These are phyloP conservation scores for Dicerorhinus sumatrensis DNA, from an alignment of 2,113 vertebrate species.

Conservation along the genomic window DNA sequence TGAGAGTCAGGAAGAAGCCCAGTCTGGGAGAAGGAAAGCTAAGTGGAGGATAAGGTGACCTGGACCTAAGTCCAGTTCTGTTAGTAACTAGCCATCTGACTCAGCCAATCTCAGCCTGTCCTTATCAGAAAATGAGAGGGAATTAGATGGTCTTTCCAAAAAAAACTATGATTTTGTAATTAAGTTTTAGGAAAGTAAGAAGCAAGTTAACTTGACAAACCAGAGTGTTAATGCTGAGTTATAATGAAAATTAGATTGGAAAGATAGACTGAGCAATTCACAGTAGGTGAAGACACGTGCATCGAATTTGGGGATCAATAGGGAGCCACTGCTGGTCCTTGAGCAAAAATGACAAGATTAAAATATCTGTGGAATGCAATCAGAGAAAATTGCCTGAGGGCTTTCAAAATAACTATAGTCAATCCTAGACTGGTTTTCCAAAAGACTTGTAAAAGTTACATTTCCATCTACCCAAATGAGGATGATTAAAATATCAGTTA, in stretches of 20 bases:
- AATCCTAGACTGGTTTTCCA: neutral
- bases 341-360: conserved; percentile 51
- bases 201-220: conserved; percentile 25
- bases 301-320: conserved; percentile 23
- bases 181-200: conserved; percentile 24
- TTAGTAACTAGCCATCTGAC: neutral
- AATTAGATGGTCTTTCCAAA: neutral
- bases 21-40: neutral
- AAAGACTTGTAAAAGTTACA: neutral
- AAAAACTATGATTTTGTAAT: neutral
- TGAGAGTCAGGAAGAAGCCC: neutral
- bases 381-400: conserved; percentile 41
- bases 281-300: neutral
- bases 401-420: conserved; percentile 36
- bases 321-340: conserved; percentile 16
- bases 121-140: neutral
- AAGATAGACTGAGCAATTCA: neutral
- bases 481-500: conserved; percentile 53
- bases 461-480: neutral
- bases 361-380: conserved; percentile 43
- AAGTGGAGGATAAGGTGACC: neutral
- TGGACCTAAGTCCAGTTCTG: neutral
- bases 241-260: conserved; percentile 40
- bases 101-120: neutral
- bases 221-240: neutral